Evolutionary conservation across 2,888 invertebrate genomes (phyloP).

Genomic region (Arctia plantaginis): DNA sequence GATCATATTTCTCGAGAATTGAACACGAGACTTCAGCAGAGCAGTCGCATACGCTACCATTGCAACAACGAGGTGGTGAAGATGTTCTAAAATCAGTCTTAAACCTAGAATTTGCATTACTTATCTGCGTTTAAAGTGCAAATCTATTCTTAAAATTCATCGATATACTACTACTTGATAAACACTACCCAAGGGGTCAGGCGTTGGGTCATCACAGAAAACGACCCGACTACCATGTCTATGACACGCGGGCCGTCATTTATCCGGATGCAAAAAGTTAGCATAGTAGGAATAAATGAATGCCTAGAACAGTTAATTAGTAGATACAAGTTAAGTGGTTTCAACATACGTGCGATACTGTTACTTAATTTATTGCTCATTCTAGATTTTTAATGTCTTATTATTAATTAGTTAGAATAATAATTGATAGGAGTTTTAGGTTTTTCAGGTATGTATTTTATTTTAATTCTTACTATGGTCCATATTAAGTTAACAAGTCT

Average conservation of each 20-base stretch:
- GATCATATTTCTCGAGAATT: no score
- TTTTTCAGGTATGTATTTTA: no score
- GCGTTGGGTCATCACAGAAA: conserved; percentile 75
- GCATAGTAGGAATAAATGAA: neutral
- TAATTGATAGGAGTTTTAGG: neutral
- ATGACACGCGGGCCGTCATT: conserved; percentile 71
- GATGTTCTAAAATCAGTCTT: no score
- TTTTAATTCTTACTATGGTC: no score
- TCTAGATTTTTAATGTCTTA: neutral
- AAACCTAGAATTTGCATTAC: no score
- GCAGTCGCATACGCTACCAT: no score
- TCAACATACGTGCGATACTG: neutral
- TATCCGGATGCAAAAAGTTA: conserved; percentile 62
- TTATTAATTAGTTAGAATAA: no score
- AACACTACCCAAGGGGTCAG: conserved; percentile 67
- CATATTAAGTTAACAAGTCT: no score
- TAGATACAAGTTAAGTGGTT: neutral
- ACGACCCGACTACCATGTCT: conserved; percentile 69
- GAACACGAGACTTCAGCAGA: no score
- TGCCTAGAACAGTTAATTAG: neutral
- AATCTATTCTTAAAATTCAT: neutral
- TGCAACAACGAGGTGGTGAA: no score
- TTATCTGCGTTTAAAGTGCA: neutral
- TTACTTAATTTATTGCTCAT: neutral
- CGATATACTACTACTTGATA: conserved; percentile 43